A percentile compares a stretch with the other conserved stretches of the same genome.
Conservation (phyloP, 1,140 invertebrate genomes). For the Dreissena polymorpha region DNA sequence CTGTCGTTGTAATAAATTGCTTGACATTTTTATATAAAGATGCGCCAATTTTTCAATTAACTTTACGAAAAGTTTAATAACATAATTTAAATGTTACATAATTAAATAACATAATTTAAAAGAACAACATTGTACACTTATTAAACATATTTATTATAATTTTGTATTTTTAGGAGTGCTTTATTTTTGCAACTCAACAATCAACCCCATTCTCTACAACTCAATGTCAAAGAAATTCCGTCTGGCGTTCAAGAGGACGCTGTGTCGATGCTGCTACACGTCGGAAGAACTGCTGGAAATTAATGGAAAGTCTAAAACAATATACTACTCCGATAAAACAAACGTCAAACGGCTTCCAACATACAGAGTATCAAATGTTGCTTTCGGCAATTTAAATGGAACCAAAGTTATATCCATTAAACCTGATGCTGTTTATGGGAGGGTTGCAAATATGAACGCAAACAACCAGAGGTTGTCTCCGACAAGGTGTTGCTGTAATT, state of each 20-base stretch:
- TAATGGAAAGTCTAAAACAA: constrained; percentile 54
- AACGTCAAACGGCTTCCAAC: constrained; percentile 21
- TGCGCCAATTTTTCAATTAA: not conserved
- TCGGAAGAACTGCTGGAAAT: constrained; percentile 55
- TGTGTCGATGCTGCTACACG: constrained; percentile 61
- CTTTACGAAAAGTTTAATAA: not conserved
- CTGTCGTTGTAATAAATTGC: no score
- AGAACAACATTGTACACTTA: no score
- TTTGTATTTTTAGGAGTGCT: constrained; percentile 65
- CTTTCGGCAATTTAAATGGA: not conserved
- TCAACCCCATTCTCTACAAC: constrained; percentile 84
- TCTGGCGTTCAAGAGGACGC: constrained; percentile 78
- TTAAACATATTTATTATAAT: constrained; percentile 5
- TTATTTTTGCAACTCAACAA: constrained; percentile 84
- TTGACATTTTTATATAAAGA: not conserved
- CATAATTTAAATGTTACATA: not conserved
- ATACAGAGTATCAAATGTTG: not conserved
- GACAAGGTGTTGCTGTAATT: constrained; percentile 12
- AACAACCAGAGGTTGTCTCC: constrained; percentile 5
- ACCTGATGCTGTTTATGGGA: not conserved
- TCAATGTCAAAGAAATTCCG: constrained; percentile 83
- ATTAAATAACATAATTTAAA: not conserved
- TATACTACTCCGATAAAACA: constrained; percentile 54
- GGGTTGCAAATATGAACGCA: not conserved
- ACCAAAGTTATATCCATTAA: not conserved